Evolutionary conservation across 2,113 vertebrate genomes (phyloP).

Genomic region (Dicentrarchus labrax): DNA sequence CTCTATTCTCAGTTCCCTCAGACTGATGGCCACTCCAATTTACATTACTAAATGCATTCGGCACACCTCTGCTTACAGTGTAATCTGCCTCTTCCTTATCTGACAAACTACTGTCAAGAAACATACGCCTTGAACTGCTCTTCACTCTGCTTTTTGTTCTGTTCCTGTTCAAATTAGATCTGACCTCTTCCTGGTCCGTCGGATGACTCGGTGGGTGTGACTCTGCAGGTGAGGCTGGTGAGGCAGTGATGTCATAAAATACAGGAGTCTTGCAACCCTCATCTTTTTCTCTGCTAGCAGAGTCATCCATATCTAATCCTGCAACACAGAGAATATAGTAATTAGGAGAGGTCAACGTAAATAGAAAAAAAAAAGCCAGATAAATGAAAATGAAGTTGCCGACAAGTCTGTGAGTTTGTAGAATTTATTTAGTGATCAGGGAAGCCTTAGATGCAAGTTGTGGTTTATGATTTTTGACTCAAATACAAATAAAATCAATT

Average conservation of each 20-base stretch:
- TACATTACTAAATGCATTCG: slow-evolving; percentile 14
- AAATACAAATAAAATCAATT: not conserved
- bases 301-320: slow-evolving; percentile 72
- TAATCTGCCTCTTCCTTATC: slow-evolving; percentile 56
- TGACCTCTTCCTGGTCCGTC: slow-evolving; percentile 31
- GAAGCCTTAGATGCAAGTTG: slow-evolving; percentile 7
- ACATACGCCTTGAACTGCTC: slow-evolving; percentile 67
- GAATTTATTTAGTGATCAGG: slow-evolving; percentile 21
- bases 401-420: slow-evolving; percentile 8
- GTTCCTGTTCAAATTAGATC: slow-evolving; percentile 24
- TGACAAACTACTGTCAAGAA: slow-evolving; percentile 70
- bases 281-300: slow-evolving; percentile 47
- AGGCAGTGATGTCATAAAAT: slow-evolving; percentile 39
- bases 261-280: slow-evolving; percentile 12
- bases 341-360: slow-evolving; percentile 21
- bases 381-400: not conserved
- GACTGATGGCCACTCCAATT: not conserved
- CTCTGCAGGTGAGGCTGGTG: slow-evolving; percentile 18
- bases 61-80: slow-evolving; percentile 21
- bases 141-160: slow-evolving; percentile 75
- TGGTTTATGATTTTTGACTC: not conserved
- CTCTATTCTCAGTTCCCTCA: slow-evolving; percentile 4
- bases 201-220: not conserved
- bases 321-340: slow-evolving; percentile 59
- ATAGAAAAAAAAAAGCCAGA: not conserved